Percentiles rank a stretch among this genome's conserved stretches.
Conservation (phyloP, 2,797 vertebrate genomes). For the Ibycter americanus region DNA sequence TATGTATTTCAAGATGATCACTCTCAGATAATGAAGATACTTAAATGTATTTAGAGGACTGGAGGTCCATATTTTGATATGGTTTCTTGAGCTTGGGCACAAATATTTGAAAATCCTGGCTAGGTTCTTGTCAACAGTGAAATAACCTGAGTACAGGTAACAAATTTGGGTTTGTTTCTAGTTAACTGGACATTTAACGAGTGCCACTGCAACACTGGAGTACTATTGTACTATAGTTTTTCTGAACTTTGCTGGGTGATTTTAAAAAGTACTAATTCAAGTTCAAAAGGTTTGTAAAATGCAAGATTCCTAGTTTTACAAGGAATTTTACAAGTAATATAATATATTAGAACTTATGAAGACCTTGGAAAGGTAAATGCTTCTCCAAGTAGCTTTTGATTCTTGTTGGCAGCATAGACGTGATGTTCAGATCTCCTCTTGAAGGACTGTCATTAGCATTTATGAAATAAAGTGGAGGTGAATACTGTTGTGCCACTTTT, state of each 20-base stretch:
- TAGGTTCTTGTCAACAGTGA: neutral
- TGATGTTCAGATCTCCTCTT: neutral
- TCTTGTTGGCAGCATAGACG: neutral
- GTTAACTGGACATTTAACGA: neutral
- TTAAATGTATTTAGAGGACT: neutral
- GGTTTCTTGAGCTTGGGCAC: neutral
- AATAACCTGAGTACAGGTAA: neutral
- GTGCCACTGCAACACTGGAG: neutral
- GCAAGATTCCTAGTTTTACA: neutral
- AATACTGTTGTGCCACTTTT: neutral
- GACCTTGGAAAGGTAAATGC: neutral
- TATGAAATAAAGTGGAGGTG: neutral
- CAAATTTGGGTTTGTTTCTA: neutral
- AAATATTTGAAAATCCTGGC: neutral
- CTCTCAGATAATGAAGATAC: neutral
- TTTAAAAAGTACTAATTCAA: neutral
- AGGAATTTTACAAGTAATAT: neutral
- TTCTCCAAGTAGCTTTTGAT: constrained; percentile 1
- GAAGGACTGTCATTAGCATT: neutral
- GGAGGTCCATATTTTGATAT: neutral
- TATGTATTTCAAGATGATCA: neutral
- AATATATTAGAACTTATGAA: neutral
- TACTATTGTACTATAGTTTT: neutral
- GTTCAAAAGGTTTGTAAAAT: neutral
- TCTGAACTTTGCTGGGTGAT: neutral